A percentile compares a stretch with the other conserved stretches of the same genome.
These are phyloP conservation scores for Chaetops frenatus DNA, from an alignment of 2,113 vertebrate species.

Conservation along the genomic window DNA sequence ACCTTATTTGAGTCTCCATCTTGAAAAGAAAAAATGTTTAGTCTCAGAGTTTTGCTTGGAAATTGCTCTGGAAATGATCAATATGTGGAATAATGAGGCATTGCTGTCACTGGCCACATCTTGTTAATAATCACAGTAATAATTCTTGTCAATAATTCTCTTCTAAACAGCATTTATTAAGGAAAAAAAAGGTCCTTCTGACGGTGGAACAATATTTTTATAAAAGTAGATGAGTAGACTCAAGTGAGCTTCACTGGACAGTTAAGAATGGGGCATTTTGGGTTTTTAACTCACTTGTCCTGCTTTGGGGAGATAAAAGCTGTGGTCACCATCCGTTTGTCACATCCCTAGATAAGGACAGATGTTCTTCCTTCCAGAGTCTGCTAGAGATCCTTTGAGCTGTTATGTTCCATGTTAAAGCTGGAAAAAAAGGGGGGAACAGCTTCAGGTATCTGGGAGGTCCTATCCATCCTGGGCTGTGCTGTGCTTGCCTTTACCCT, in stretches of 20 bases:
- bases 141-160: neutral
- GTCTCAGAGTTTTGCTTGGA: neutral
- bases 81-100: fast-evolving
- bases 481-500: neutral
- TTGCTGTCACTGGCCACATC: neutral
- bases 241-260: neutral
- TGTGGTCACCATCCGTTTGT: neutral
- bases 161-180: neutral
- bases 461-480: neutral
- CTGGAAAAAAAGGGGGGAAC: neutral
- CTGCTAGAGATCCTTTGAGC: neutral
- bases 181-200: neutral
- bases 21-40: neutral
- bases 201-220: neutral
- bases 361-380: neutral
- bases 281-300: fast-evolving
- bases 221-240: neutral
- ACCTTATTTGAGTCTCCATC: neutral
- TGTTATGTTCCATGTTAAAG: neutral
- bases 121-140: neutral
- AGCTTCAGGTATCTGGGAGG: neutral
- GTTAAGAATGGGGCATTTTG: fast-evolving
- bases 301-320: conserved; percentile 13
- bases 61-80: neutral
- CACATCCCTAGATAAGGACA: neutral